These are phyloP conservation scores for Pseudoatta argentina DNA, from an alignment of 1,140 invertebrate genomes.

Conservation along the genomic window DNA sequence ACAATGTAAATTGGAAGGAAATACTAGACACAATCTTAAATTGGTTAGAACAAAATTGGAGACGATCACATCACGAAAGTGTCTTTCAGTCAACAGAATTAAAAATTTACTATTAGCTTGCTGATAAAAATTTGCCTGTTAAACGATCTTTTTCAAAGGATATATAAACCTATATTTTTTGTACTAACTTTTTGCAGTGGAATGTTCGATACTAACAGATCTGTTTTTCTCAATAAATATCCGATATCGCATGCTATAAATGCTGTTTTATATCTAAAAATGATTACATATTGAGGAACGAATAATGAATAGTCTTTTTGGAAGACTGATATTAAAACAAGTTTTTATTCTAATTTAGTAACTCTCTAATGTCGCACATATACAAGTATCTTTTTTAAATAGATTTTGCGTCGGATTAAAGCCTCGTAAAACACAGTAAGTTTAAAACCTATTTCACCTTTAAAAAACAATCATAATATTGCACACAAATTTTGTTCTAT, in stretches of 20 bases:
- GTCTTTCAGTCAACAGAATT: conserved; percentile 74
- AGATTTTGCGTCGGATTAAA: background rate
- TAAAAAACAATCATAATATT: conserved; percentile 34
- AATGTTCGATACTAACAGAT: conserved; percentile 60
- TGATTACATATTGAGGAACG: background rate
- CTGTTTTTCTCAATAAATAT: conserved; percentile 70
- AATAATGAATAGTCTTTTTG: background rate
- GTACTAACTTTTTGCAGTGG: conserved; percentile 75
- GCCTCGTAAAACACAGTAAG: background rate
- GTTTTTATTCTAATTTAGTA: conserved; percentile 5
- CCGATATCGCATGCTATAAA: conserved; percentile 2
- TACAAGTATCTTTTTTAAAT: conserved; percentile 4
- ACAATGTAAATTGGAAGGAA: conserved; percentile 78
- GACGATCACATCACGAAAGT: conserved; percentile 79
- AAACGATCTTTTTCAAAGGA: conserved; percentile 26
- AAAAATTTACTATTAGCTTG: conserved; percentile 55
- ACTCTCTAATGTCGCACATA: background rate
- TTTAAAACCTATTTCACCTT: conserved; percentile 35
- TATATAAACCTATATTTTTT: conserved; percentile 82
- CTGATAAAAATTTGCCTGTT: conserved; percentile 34
- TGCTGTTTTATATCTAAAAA: conserved; percentile 16
- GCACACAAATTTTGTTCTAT: conserved; percentile 17
- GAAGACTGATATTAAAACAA: conserved; percentile 36
- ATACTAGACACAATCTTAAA: conserved; percentile 74
- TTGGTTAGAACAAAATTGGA: conserved; percentile 76